Evolutionary conservation across 2,113 vertebrate species (phyloP).

Genomic region (Lepus europaeus): DNA sequence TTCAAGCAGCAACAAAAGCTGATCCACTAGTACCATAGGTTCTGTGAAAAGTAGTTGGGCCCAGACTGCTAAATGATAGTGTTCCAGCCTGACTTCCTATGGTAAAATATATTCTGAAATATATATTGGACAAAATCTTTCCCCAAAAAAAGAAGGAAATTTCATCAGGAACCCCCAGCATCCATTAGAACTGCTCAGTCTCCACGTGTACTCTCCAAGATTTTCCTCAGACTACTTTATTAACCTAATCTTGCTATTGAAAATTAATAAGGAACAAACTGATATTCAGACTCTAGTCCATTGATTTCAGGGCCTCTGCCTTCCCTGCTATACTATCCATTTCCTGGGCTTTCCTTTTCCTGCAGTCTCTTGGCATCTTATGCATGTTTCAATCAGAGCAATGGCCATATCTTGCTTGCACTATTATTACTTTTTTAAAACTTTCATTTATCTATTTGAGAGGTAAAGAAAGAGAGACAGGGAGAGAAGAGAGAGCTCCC

Average conservation of each 20-base stretch:
- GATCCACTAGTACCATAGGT: background rate
- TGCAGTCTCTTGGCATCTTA: background rate
- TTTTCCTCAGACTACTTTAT: conserved; percentile 8
- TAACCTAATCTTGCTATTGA: background rate
- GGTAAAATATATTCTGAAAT: conserved; percentile 1
- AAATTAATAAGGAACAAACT: background rate
- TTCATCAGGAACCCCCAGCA: background rate
- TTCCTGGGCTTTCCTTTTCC: background rate
- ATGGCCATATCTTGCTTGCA: background rate
- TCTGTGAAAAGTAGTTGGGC: conserved; percentile 45
- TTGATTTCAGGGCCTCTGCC: background rate
- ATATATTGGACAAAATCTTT: background rate
- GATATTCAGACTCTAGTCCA: background rate
- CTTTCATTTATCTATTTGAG: too few species aligned
- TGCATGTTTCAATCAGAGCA: background rate
- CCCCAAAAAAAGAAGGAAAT: conserved; percentile 8
- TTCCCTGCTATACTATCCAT: background rate
- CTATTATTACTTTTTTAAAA: background rate
- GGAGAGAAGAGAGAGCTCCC: too few species aligned
- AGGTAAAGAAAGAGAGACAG: too few species aligned
- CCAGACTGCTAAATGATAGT: background rate
- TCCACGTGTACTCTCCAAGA: background rate
- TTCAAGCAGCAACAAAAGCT: conserved; percentile 38
- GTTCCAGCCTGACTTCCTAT: background rate
- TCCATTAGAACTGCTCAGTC: background rate